Evolutionary conservation across 2,797 vertebrate genomes (phyloP), one percentile per base, ranked within the genome.

Genomic region (Orientallactaga sibirica): DNA sequence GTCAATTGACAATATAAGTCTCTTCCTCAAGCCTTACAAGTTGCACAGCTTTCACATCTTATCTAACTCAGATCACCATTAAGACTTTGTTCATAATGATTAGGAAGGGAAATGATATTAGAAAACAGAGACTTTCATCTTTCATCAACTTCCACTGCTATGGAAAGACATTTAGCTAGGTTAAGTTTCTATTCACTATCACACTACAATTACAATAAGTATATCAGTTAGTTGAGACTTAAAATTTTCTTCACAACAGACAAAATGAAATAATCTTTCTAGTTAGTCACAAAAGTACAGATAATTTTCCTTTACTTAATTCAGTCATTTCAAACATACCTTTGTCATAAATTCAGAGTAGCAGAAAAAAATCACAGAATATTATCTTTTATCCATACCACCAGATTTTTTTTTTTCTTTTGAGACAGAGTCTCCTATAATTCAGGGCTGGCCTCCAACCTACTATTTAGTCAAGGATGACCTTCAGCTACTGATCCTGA

Each of bases 251-350:
- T 82, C 12, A 52, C 19, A 58, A 71, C 12, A 81, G 37, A 66
- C 3, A 82, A 86, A 86, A 87, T 37, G 7, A 18, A 81, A 76
- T 74, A 48, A 7, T 27, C 16, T 24, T 84, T 83, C n/a, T 61
- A 67, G 5, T 7, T 48, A 82, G n/a, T 67, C 1, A 48, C 67
- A 75, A 66, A 19, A 84, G 8, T n/a, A 78, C 14, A 86, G 81
- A 91, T 91, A 76, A 14, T 11, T 62, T 90, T 73, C 52, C 67
- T 3, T 92, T 8, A 79, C n/a, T 79, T 79, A 92, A 85, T 86
- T 68, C 48, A 14, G 29, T 81, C 9, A 76, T 76, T 93, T 89
- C n/a, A 55, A 96, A 81, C 12, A 7, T 33, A 93, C 19, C 27
- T 64, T 55, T 48, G 22, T 61, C 24, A 90, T 75, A 67, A 82